These are phyloP conservation scores for Aphaenogaster ashmeadi DNA, from an alignment of 1,140 invertebrate species.

Conservation along the genomic window DNA sequence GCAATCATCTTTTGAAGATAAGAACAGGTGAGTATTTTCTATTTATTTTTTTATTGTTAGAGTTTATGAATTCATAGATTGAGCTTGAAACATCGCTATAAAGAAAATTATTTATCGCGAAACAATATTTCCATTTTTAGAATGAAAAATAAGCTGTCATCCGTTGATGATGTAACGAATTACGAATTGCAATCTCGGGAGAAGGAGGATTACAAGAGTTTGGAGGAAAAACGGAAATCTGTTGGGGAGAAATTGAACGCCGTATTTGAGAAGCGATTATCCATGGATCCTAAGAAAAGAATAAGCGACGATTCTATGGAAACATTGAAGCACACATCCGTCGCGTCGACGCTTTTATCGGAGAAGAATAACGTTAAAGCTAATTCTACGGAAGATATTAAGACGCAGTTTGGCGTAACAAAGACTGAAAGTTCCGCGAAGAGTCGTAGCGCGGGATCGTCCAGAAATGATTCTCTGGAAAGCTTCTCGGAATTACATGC, in stretches of 20 bases:
- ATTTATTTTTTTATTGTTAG: constrained; percentile 23
- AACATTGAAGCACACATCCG: constrained; percentile 61
- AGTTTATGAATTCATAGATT: not conserved
- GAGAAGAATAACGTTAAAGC: constrained; percentile 79
- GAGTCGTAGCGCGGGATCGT: constrained; percentile 82
- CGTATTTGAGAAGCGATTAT: constrained; percentile 84
- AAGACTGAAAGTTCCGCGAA: constrained; percentile 75
- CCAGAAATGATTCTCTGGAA: constrained; percentile 83
- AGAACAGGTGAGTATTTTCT: constrained; percentile 71
- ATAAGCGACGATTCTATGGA: constrained; percentile 72
- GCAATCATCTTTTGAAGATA: constrained; percentile 82
- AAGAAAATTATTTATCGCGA: constrained; percentile 28
- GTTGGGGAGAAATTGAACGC: constrained; percentile 86
- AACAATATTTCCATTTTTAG: constrained; percentile 66
- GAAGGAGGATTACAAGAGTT: constrained; percentile 76
- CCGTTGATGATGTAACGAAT: constrained; percentile 66
- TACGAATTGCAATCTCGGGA: constrained; percentile 63
- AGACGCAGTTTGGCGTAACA: constrained; percentile 73
- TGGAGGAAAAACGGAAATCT: constrained; percentile 84
- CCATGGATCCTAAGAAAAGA: constrained; percentile 78
- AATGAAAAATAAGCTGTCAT: constrained; percentile 65
- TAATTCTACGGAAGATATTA: constrained; percentile 83
- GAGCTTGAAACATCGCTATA: not conserved
- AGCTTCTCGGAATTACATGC: constrained; percentile 77
- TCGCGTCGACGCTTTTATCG: constrained; percentile 54